Evolutionary conservation across 1,140 invertebrate genomes (phyloP).

Genomic region (Amphibalanus amphitrite): DNA sequence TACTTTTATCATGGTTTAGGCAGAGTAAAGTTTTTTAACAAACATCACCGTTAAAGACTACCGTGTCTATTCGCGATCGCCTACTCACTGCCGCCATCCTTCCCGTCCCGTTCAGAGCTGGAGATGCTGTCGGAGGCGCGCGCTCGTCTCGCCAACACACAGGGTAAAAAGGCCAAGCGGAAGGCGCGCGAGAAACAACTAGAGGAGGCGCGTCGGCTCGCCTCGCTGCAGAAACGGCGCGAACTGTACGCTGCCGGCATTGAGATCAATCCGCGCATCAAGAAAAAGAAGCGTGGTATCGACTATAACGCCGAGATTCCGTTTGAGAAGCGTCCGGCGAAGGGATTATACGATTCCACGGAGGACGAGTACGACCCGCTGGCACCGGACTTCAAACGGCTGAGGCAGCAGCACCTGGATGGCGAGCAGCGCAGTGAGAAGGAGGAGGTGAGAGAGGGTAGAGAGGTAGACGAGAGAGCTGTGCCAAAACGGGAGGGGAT

Average conservation of each 20-base stretch:
- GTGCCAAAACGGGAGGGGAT: too few relatives aligned
- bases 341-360: constrained; percentile 86
- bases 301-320: constrained; percentile 98
- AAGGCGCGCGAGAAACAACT: constrained; percentile 98
- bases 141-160: constrained; percentile 94
- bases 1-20: too few relatives aligned
- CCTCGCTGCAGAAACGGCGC: constrained; percentile 83
- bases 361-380: constrained; percentile 71
- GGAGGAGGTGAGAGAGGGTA: constrained; percentile 40
- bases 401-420: constrained; percentile 83
- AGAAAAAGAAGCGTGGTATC: constrained; percentile 73
- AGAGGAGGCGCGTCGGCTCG: constrained; percentile 88
- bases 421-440: constrained; percentile 74
- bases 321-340: constrained; percentile 81
- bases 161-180: constrained; percentile 97
- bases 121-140: constrained; percentile 99
- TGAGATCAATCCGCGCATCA: constrained; percentile 43
- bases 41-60: too few relatives aligned
- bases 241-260: constrained; percentile 97
- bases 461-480: too few relatives aligned
- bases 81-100: too few relatives aligned
- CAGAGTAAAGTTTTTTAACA: too few relatives aligned
- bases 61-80: too few relatives aligned
- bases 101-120: constrained; percentile 46
- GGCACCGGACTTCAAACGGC: constrained; percentile 69